Evolutionary conservation across 2,113 vertebrate genomes (phyloP).

Genomic region (Bujurquina vittata): DNA sequence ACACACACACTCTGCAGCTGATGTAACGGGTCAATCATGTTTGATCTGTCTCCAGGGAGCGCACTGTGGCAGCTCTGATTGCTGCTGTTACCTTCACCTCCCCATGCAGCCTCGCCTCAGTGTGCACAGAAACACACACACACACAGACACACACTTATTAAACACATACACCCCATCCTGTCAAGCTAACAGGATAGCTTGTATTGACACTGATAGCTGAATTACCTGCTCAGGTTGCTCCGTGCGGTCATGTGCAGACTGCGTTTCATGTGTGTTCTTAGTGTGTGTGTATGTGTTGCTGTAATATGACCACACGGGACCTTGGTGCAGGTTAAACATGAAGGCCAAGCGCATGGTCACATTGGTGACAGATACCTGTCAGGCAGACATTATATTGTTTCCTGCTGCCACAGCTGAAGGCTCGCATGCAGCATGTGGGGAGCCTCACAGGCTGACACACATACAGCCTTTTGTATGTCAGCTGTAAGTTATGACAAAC

Average conservation of each 20-base stretch:
- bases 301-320: conserved; percentile 21
- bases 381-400: neutral
- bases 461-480: neutral
- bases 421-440: neutral
- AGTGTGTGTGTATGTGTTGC: conserved; percentile 7
- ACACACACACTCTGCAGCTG: conserved; percentile 3
- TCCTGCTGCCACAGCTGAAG: conserved; percentile 12
- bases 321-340: conserved; percentile 47
- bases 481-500: neutral
- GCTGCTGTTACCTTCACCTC: conserved; percentile 77
- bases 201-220: conserved; percentile 32
- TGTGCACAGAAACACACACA: neutral
- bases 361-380: conserved; percentile 49
- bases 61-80: conserved; percentile 75
- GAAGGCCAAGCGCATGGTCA: conserved; percentile 42
- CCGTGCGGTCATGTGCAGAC: neutral
- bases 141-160: conserved; percentile 20
- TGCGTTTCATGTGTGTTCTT: neutral
- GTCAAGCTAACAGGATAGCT: conserved; percentile 20
- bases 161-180: conserved; percentile 23
- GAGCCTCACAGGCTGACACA: neutral
- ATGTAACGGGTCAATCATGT: conserved; percentile 74
- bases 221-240: conserved; percentile 43
- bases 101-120: conserved; percentile 25
- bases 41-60: conserved; percentile 64